Evolutionary conservation across 2,797 vertebrate genomes (phyloP).

Genomic region (Parauchenoglanis ngamensis): DNA sequence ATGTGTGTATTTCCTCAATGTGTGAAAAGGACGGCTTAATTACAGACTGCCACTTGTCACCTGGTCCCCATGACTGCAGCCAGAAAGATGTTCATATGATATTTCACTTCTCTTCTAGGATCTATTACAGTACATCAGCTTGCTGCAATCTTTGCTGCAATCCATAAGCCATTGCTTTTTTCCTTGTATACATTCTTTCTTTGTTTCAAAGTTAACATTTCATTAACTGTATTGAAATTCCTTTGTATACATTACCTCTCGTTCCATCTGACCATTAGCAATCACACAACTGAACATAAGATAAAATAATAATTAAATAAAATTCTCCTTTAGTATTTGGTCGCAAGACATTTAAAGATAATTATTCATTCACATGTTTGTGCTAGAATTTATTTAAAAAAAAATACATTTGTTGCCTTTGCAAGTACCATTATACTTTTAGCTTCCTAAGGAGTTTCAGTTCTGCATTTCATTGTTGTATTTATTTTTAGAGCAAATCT

Average conservation of each 20-base stretch:
- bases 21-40: slow-evolving; percentile 26
- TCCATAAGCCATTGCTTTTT: neutral
- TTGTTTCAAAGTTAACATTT: neutral
- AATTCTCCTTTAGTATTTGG: neutral
- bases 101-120: slow-evolving; percentile 24
- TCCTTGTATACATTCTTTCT: neutral
- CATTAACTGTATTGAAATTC: neutral
- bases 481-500: neutral
- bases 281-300: neutral
- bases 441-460: neutral
- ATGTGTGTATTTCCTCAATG: slow-evolving; percentile 13
- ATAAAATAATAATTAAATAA: neutral
- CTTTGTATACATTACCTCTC: neutral
- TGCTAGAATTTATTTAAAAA: neutral
- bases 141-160: neutral
- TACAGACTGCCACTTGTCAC: slow-evolving; percentile 26
- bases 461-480: neutral
- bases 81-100: neutral
- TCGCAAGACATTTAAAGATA: neutral
- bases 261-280: neutral
- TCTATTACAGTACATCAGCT: neutral
- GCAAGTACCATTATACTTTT: neutral
- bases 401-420: neutral
- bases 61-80: neutral
- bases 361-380: neutral